These are phyloP conservation scores for Eolophus roseicapilla DNA, from an alignment of 2,113 vertebrate species.

Conservation along the genomic window DNA sequence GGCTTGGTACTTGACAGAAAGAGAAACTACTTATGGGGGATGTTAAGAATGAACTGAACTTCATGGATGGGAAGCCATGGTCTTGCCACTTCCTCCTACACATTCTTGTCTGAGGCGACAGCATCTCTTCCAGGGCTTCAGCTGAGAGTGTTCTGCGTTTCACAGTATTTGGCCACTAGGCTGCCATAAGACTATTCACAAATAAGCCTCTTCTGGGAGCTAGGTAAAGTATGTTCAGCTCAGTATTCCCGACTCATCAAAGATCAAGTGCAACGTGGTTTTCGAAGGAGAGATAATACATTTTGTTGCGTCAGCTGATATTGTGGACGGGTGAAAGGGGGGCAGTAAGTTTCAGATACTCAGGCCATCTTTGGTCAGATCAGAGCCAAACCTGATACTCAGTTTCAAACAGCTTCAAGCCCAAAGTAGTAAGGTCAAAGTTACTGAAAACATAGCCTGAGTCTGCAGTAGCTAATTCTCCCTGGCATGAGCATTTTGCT, in stretches of 20 bases:
- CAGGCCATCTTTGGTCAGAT: not conserved
- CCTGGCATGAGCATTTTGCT: not conserved
- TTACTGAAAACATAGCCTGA: not conserved
- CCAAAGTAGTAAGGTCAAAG: not conserved
- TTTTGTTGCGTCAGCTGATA: not conserved
- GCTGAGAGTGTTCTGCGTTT: not conserved
- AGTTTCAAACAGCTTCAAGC: not conserved
- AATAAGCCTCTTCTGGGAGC: not conserved
- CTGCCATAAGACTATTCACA: not conserved
- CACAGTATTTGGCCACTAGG: not conserved
- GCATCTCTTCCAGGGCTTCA: not conserved
- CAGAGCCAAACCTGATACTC: not conserved
- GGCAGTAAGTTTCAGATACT: not conserved
- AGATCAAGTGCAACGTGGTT: not conserved
- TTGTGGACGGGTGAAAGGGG: rapidly evolving
- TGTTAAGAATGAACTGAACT: not conserved
- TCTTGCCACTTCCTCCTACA: not conserved
- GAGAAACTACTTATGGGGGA: not conserved
- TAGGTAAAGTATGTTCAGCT: not conserved
- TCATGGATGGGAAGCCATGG: conserved; percentile 42
- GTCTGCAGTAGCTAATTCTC: not conserved
- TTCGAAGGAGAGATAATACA: not conserved
- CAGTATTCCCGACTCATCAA: not conserved
- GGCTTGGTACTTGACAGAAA: not conserved
- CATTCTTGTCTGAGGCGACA: not conserved